These are phyloP conservation scores for Macrosteles quadrilineatus DNA, from an alignment of 1,140 invertebrate genomes.

Conservation along the genomic window DNA sequence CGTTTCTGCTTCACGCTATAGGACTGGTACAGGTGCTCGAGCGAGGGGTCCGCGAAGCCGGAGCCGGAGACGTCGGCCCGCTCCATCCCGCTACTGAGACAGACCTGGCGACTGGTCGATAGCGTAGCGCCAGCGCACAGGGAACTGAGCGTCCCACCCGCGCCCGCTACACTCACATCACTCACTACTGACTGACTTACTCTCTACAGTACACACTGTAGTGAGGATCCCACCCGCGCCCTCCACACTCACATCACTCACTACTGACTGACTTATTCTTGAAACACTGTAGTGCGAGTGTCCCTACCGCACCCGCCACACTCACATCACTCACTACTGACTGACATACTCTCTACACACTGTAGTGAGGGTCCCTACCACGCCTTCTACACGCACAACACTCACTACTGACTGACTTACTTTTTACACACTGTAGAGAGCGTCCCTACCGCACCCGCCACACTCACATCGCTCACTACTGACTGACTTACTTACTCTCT, in stretches of 20 bases:
- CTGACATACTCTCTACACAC: neutral
- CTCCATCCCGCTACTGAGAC: conserved; percentile 36
- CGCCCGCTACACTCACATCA: neutral
- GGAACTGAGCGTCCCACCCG: neutral
- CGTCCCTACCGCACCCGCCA: neutral
- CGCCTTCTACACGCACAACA: too few species aligned
- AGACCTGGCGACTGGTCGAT: conserved; percentile 35
- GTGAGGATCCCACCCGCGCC: too few species aligned
- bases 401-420: too few species aligned
- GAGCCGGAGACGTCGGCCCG: conserved; percentile 14
- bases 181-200: neutral
- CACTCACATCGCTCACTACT: neutral
- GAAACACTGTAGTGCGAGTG: too few species aligned
- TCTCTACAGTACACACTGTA: too few species aligned
- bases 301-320: neutral
- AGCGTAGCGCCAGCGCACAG: conserved; percentile 31
- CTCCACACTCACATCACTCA: too few species aligned
- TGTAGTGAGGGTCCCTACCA: too few species aligned
- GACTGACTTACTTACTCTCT: neutral
- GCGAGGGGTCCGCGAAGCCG: conserved; percentile 22
- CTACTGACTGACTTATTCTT: too few species aligned
- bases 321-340: neutral
- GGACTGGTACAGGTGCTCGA: conserved; percentile 70
- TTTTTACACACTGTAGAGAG: too few species aligned
- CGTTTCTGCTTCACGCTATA: conserved; percentile 75